phyloP scores from a whole-genome alignment of 2,113 vertebrate genomes.

The Protobothrops flavoviridis region DNA sequence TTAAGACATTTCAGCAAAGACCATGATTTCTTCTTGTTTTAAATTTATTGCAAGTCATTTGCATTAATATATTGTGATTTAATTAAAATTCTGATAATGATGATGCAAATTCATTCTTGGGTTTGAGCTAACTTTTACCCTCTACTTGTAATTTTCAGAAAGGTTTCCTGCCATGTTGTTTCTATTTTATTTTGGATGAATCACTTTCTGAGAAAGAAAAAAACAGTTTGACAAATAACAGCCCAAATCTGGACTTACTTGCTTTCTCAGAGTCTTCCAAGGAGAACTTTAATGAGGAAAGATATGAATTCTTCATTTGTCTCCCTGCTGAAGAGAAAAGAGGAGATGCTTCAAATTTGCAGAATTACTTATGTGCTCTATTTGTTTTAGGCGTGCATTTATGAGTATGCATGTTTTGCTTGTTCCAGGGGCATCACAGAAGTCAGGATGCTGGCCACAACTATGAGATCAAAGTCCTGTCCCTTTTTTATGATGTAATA shows the following conservation, averaged over 20 bases:
- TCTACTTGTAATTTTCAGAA: not conserved
- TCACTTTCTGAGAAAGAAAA: constrained; percentile 24
- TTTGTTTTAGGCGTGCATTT: not conserved
- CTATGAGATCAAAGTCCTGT: not conserved
- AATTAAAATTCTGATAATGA: not conserved
- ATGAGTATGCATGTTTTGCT: not conserved
- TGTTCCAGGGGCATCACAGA: not conserved
- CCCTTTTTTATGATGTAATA: not conserved
- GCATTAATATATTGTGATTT: not conserved
- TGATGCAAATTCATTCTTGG: not conserved
- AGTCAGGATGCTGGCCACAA: not conserved
- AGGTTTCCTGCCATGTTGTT: not conserved
- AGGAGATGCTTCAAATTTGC: not conserved
- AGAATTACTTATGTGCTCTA: not conserved
- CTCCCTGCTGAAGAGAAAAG: not conserved
- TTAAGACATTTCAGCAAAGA: not conserved
- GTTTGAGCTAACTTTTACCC: not conserved
- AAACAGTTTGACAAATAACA: constrained; percentile 9
- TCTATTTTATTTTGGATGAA: not conserved
- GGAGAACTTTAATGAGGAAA: not conserved
- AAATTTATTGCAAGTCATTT: not conserved
- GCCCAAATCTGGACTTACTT: not conserved
- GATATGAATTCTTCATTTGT: not conserved
- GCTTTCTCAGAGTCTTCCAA: not conserved
- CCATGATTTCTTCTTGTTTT: not conserved